Base-by-base conservation (phyloP, 2,888 invertebrate species). In the Podotricha telesiphe region DNA sequence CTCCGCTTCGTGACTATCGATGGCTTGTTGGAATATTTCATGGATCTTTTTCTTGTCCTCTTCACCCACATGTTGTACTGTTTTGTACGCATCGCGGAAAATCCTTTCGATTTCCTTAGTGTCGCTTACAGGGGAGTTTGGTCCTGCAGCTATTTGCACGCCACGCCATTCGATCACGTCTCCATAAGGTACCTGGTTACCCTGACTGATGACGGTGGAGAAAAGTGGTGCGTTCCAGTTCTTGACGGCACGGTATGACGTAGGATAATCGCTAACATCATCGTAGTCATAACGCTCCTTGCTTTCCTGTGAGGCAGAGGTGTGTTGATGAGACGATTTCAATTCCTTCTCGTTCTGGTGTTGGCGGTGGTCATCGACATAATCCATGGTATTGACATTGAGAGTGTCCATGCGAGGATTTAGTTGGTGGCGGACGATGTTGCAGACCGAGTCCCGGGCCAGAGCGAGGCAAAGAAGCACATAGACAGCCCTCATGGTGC, bases 401-500 rank as follows among this genome's bases (percentile, higher is more conserved):
- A 85, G 74, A 69, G 71, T 75, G 45, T 84, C 82, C 74, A 78
- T 70, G 45, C 71, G 72, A 10, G 79, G 84, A 40, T 77, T 76
- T 64, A 65, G 68, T 61, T 76, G 76, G 20, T 79, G 78, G 50
- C 84, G 81, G 83, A 91, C 87, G 82, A 91, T 86, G 78, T 81
- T 86, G 77, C 83, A 89, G 73, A 83, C 78, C 74, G 82, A 79
- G 72, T 82, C 79, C 77, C 82, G 83, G 73, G 84, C 84, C 73
- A 92, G 80, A 22, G 85, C 83, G 66, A 91, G 81, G 81, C 87
- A 89, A 79, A 91, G 77, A 65, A 91, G 75, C 66, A 85, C 75
- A 79, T 81, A 82, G 77, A 81, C 82, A 76, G 86, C 85, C 86
- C 87, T 91, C 92, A 92, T 92, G 76, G 78, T 91, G 86, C 67